A percentile compares a stretch with the other conserved stretches of the same genome.
Evolutionary conservation across 2,113 vertebrate species (phyloP).

Genomic region (Ptilonorhynchus violaceus): DNA sequence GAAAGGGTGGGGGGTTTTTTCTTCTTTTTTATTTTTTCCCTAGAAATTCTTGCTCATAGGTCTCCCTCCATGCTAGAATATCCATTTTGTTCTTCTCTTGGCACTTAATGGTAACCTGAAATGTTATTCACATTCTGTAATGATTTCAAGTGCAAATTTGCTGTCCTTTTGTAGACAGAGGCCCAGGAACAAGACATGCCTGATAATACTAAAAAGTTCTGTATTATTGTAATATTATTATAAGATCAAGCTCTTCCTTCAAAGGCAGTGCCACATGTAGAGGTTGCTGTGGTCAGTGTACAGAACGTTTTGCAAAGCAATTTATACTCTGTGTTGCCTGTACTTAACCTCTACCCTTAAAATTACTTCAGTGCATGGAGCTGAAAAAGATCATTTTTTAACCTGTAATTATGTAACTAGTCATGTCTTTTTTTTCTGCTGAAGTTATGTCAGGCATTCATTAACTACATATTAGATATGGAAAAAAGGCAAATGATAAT

Average conservation of each 20-base stretch:
- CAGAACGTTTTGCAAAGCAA: not conserved
- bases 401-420: constrained; percentile 30
- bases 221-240: not conserved
- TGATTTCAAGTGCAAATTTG: not conserved
- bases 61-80: not conserved
- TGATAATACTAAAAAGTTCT: not conserved
- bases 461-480: not conserved
- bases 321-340: not conserved
- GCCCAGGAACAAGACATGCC: not conserved
- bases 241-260: not conserved
- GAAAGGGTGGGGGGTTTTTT: not conserved
- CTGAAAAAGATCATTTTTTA: not conserved
- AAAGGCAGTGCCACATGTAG: not conserved
- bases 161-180: not conserved
- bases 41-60: not conserved
- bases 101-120: not conserved
- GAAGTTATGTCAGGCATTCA: constrained; percentile 8
- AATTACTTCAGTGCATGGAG: not conserved
- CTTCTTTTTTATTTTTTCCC: not conserved
- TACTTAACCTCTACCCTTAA: not conserved
- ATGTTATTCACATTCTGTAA: not conserved
- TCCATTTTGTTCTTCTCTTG: not conserved
- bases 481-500: constrained; percentile 12
- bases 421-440: not conserved
- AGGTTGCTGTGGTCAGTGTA: not conserved